Base-by-base conservation (phyloP, 2,888 invertebrate genomes). In the Brenthis daphne region DNA sequence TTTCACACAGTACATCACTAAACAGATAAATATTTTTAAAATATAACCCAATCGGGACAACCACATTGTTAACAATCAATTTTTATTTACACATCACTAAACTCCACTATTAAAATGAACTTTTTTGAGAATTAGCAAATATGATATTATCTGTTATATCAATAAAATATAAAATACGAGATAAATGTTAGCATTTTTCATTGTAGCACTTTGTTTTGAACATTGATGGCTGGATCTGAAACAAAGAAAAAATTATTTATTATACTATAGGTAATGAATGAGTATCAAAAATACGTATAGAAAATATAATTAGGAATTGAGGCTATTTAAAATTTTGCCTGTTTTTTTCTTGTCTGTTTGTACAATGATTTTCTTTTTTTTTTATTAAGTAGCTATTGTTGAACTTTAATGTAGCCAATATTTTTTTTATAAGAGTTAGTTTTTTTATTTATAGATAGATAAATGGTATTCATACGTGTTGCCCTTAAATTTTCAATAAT, bases 1-100 rank as follows among this genome's bases (percentile, higher is more conserved):
- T 73, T 84, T 83, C 33, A 85, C 88, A 73, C 84, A 85, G 75
- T 85, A 86, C 73, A 90, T 80, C 16, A 89, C 79, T 54, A 88
- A 77, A 67, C 79, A 82, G 70, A 87, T 75, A 50, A 86, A 78
- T 73, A 85, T 84, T 65, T 83, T 79, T 50, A 81, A 78, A 61
- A 85, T 76, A 58, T 84, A 77, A 75, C 83, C 82, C 57, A 80
- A 80, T 65, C 79, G 80, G 67, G 81, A 81, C 73, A 78, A 61
- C 61, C 61, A 76, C 82, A 80, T 72, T 65, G 50, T 67, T 73
- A 51, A 16, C 66, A 65, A 68, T 70, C 71, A 63, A 54, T 60
- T 48, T 57, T 64, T 56, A 60, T 56, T 20, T 68, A 56, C 29
- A 69, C 48, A 29, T 50, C 60, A 64, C 55, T 57, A 58, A 43